A percentile compares a stretch with the other conserved stretches of the same genome.
Evolutionary conservation across 2,888 invertebrate genomes (phyloP).

Genomic region (Andricus curvator): DNA sequence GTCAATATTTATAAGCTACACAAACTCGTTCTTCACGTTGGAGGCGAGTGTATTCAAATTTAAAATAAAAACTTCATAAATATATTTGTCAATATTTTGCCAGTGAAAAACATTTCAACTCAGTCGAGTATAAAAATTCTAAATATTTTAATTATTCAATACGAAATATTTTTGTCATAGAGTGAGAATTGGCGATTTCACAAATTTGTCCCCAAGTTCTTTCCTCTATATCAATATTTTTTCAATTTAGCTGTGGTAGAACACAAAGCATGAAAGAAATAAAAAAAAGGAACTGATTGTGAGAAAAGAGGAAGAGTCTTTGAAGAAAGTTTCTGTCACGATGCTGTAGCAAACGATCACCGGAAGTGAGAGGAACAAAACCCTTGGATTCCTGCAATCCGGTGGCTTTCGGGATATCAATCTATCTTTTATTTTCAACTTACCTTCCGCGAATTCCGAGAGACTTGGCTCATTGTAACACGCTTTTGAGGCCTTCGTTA

Average conservation of each 20-base stretch:
- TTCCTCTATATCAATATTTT: too few relatives aligned
- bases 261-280: slow-evolving; percentile 42
- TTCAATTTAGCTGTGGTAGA: neutral
- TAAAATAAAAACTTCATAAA: neutral
- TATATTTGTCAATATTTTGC: too few relatives aligned
- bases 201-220: too few relatives aligned
- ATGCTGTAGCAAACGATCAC: slow-evolving; percentile 31
- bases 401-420: slow-evolving; percentile 43
- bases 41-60: neutral
- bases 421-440: slow-evolving; percentile 53
- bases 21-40: neutral
- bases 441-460: slow-evolving; percentile 88
- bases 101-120: too few relatives aligned
- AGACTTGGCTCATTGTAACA: slow-evolving; percentile 88
- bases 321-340: slow-evolving; percentile 41
- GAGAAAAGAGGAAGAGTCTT: slow-evolving; percentile 41
- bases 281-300: slow-evolving; percentile 35
- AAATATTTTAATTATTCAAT: too few relatives aligned
- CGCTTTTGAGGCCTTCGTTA: slow-evolving; percentile 89
- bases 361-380: slow-evolving; percentile 41
- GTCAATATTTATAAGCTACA: neutral
- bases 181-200: too few relatives aligned
- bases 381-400: slow-evolving; percentile 6
- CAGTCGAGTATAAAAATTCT: too few relatives aligned
- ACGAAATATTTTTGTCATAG: too few relatives aligned